These are phyloP conservation scores for Hemistola chrysoprasaria DNA, from an alignment of 2,888 invertebrate species.

Conservation along the genomic window DNA sequence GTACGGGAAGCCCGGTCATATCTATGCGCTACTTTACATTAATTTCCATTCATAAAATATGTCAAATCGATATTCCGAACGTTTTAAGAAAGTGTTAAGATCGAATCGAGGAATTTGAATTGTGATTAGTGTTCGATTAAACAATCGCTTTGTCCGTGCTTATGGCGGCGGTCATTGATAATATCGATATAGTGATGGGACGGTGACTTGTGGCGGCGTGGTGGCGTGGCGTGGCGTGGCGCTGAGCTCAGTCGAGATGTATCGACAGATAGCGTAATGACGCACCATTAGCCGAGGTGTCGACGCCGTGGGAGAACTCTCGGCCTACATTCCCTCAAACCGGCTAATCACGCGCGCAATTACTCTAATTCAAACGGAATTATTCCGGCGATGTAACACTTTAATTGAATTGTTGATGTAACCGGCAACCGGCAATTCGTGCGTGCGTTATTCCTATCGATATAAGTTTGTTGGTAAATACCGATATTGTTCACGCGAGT, in stretches of 20 bases:
- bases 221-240: slow-evolving; percentile 22
- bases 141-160: slow-evolving; percentile 60
- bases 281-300: slow-evolving; percentile 72
- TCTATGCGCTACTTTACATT: slow-evolving; percentile 55
- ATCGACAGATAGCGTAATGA: slow-evolving; percentile 75
- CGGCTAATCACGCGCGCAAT: slow-evolving; percentile 70
- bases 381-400: slow-evolving; percentile 66
- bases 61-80: slow-evolving; percentile 19
- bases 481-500: slow-evolving; percentile 36
- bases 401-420: slow-evolving; percentile 75
- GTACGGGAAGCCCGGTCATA: slow-evolving; percentile 46
- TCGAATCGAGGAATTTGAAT: slow-evolving; percentile 24
- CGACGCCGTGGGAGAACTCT: slow-evolving; percentile 70
- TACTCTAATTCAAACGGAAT: slow-evolving; percentile 75
- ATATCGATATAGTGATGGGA: slow-evolving; percentile 33
- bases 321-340: slow-evolving; percentile 67
- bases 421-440: slow-evolving; percentile 38
- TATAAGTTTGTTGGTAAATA: slow-evolving; percentile 46
- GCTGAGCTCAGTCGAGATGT: slow-evolving; percentile 47
- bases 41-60: slow-evolving; percentile 54
- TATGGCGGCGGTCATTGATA: no score
- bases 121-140: slow-evolving; percentile 35
- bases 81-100: slow-evolving; percentile 34
- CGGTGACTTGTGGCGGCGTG: slow-evolving; percentile 45
- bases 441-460: slow-evolving; percentile 41